Evolutionary conservation across 2,797 vertebrate genomes (phyloP), one percentile per base, ranked within the genome.

Genomic region (Odontamblyopus rebecca): DNA sequence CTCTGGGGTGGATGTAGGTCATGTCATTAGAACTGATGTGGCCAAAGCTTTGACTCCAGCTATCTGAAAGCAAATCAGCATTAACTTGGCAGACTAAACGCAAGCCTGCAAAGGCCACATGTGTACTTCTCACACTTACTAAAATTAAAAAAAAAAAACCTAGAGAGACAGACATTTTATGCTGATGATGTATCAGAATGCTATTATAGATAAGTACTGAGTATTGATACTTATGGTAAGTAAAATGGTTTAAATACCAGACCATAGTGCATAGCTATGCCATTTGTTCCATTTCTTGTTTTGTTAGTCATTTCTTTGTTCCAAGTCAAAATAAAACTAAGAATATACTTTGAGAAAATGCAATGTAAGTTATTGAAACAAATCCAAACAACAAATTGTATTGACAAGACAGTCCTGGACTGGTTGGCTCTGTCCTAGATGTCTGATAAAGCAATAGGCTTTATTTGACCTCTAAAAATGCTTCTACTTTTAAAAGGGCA

Each of bases 21-120:
- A 90, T 77, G 88, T 88, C 89, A 89, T 89, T 91, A 86, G 83
- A 87, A 88, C 80, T 82, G 83, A 88, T 88, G 88, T 78, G 80
- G 81, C 76, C 19, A 84, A 86, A 86, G 85, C 88, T 85, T 85
- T 0, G 85, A 89, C 83, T 88, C 83, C 85, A 77, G 86, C 86
- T 81, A 83, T 88, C 86, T 90, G 89, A 89, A 87, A 89, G 85
- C 89, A 80, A 85, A 85, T 86, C 86, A 82, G 86, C 85, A 86
- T 87, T 88, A 85, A 85, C 82, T 83, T 86, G 75, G 82, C 80
- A 69, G 79, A 78, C 82, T 85, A 81, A 84, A 81, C 83, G 70
- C 57, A 7, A 70, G 80, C 85, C 83, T 73, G 27, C 27, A 15
- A 13, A 59, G 80, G 64, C 85, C 79, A 80, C 85, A 82, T 88